Evolutionary conservation across 2,888 invertebrate genomes (phyloP).

Genomic region (Nysson spinosus): DNA sequence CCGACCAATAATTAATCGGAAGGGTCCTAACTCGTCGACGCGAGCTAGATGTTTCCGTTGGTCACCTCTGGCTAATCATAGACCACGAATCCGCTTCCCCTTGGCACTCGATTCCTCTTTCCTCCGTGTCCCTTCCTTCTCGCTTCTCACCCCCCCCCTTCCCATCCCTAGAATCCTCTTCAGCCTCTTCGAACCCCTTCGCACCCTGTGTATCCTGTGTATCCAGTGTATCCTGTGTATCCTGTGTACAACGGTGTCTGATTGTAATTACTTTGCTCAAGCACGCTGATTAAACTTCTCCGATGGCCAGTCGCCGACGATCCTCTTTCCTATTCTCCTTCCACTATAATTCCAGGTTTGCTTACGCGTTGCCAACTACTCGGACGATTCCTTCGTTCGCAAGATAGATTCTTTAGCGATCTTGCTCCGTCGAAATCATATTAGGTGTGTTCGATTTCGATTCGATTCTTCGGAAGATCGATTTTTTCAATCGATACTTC

Average conservation of each 20-base stretch:
- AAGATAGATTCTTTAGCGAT: conserved; percentile 5
- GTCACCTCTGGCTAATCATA: conserved; percentile 75
- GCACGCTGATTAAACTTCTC: conserved; percentile 76
- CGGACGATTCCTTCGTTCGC: conserved; percentile 22
- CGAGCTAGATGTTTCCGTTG: conserved; percentile 61
- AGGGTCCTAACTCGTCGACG: conserved; percentile 67
- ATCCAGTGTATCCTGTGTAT: too few relatives aligned
- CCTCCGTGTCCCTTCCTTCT: too few relatives aligned
- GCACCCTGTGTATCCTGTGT: too few relatives aligned
- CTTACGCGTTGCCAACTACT: conserved; percentile 54
- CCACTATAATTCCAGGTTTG: conserved; percentile 63
- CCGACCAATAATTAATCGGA: conserved; percentile 73
- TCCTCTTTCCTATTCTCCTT: conserved; percentile 11
- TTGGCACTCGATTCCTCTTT: conserved; percentile 71
- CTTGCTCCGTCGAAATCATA: neutral
- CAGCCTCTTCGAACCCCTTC: too few relatives aligned
- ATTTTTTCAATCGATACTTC: too few relatives aligned
- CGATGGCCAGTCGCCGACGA: conserved; percentile 63
- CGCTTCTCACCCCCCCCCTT: too few relatives aligned
- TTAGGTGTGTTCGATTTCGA: too few relatives aligned
- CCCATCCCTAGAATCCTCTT: too few relatives aligned
- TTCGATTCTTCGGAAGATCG: too few relatives aligned
- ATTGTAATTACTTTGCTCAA: conserved; percentile 77
- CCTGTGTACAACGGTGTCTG: conserved; percentile 73
- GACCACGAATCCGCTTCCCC: conserved; percentile 69